A percentile compares a stretch with the other conserved stretches of the same genome.
phyloP scores from a whole-genome alignment of 2,888 invertebrate species.

The Aporophyla nigra region DNA sequence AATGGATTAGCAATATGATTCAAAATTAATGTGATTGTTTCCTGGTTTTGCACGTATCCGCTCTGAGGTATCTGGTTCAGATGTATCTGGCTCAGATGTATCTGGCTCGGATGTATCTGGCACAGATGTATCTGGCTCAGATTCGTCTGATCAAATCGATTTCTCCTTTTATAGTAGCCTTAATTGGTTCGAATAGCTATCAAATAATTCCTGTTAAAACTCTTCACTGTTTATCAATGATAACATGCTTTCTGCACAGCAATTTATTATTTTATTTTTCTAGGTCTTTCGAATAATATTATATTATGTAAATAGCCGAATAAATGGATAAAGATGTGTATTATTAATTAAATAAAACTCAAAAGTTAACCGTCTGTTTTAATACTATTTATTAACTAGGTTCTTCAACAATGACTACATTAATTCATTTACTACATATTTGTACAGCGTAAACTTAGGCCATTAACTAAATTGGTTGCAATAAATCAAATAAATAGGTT shows the following conservation, averaged over 20 bases:
- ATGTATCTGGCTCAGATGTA: not conserved
- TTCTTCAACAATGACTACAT: not conserved
- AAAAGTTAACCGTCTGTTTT: constrained; percentile 67
- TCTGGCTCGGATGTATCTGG: not conserved
- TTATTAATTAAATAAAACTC: constrained; percentile 83
- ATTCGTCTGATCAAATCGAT: constrained; percentile 6
- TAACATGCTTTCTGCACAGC: constrained; percentile 64
- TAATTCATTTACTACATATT: not conserved
- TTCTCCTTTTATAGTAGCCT: not conserved
- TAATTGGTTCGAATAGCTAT: constrained; percentile 19
- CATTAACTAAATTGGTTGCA: not conserved
- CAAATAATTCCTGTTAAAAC: constrained; percentile 33
- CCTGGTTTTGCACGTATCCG: not conserved
- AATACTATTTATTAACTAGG: not conserved
- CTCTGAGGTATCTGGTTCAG: too few relatives aligned
- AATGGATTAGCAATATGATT: too few relatives aligned
- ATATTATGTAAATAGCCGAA: constrained; percentile 80
- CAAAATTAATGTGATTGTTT: too few relatives aligned
- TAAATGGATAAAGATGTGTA: constrained; percentile 85
- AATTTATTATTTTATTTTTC: constrained; percentile 84
- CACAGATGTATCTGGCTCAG: not conserved
- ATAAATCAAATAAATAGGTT: too few relatives aligned
- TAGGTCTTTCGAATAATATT: constrained; percentile 80
- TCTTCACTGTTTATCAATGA: constrained; percentile 24
- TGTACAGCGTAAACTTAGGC: not conserved